Evolutionary conservation across 2,797 vertebrate genomes (phyloP).

Genomic region (Danionella dracula): DNA sequence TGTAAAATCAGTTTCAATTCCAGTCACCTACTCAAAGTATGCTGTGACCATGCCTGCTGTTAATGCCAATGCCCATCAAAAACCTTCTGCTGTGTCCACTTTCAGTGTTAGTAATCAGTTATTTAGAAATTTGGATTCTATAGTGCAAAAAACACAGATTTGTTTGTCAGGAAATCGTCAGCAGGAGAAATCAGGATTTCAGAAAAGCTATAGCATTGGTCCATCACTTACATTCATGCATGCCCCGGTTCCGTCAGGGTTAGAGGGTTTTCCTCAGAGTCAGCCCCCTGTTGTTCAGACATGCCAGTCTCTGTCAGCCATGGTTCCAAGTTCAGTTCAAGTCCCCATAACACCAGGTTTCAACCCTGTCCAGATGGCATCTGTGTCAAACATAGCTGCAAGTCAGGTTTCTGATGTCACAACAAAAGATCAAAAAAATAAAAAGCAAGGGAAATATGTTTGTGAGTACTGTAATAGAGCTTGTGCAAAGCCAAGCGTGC

Average conservation of each 20-base stretch:
- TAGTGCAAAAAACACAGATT: conserved; percentile 58
- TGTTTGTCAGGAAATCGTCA: conserved; percentile 67
- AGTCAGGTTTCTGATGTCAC: conserved; percentile 82
- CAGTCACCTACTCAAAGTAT: conserved; percentile 61
- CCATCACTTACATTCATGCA: conserved; percentile 72
- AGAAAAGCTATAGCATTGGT: conserved; percentile 77
- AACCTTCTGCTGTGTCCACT: conserved; percentile 65
- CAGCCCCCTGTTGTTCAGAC: conserved; percentile 83
- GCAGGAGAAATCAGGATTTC: conserved; percentile 74
- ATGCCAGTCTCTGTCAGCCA: conserved; percentile 77
- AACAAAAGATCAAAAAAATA: conserved; percentile 92
- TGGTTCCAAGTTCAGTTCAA: conserved; percentile 78
- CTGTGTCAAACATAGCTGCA: conserved; percentile 78
- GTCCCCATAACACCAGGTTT: conserved; percentile 79
- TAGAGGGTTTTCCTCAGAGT: conserved; percentile 82
- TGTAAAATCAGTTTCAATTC: conserved; percentile 73
- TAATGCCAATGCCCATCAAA: conserved; percentile 61
- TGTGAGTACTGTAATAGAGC: conserved; percentile 93
- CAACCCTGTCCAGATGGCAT: conserved; percentile 80
- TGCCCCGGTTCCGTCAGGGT: conserved; percentile 71
- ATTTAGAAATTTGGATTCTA: conserved; percentile 64
- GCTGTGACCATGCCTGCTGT: conserved; percentile 64
- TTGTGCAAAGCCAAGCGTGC: conserved; percentile 96
- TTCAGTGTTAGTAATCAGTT: conserved; percentile 73
- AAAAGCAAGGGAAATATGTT: conserved; percentile 95